A percentile compares a stretch with the other conserved stretches of the same genome.
Conservation (phyloP, 2,797 vertebrate species). For the Malurus splendens region DNA sequence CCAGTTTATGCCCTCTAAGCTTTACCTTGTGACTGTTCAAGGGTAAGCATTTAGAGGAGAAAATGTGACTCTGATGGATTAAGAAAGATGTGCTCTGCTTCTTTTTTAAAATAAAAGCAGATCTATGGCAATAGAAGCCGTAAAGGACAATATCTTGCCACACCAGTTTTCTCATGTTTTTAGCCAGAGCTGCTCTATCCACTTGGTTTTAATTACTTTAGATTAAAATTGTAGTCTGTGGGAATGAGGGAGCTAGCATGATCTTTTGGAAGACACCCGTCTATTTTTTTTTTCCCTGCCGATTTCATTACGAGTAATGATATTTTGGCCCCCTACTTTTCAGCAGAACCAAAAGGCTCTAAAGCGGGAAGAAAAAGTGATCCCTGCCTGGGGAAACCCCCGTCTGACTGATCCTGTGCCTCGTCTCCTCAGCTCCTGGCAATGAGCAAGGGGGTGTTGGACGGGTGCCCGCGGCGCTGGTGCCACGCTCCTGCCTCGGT, state of each 20-base stretch:
- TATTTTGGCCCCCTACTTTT: background rate
- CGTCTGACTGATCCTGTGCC: background rate
- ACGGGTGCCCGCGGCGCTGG: accelerated
- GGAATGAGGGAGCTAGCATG: background rate
- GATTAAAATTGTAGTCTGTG: background rate
- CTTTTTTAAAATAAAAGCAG: background rate
- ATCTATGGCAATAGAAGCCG: background rate
- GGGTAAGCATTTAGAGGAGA: background rate
- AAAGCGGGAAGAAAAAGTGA: background rate
- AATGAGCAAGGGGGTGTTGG: background rate
- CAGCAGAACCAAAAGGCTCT: background rate
- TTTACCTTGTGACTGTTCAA: background rate
- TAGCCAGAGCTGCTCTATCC: background rate
- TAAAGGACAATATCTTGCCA: background rate
- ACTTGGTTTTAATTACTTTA: background rate
- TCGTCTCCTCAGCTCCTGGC: background rate
- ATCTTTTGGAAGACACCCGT: background rate
- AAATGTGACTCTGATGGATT: background rate
- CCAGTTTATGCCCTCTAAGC: background rate
- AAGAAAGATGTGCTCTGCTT: background rate
- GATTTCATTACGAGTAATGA: background rate
- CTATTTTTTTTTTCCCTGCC: accelerated
- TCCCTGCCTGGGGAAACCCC: background rate
- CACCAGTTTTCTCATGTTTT: background rate
- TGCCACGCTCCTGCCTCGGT: background rate